Percentiles rank a stretch among this genome's conserved stretches.
Evolutionary conservation across 2,113 vertebrate species (phyloP).

Genomic region (Daphoenositta chrysoptera): DNA sequence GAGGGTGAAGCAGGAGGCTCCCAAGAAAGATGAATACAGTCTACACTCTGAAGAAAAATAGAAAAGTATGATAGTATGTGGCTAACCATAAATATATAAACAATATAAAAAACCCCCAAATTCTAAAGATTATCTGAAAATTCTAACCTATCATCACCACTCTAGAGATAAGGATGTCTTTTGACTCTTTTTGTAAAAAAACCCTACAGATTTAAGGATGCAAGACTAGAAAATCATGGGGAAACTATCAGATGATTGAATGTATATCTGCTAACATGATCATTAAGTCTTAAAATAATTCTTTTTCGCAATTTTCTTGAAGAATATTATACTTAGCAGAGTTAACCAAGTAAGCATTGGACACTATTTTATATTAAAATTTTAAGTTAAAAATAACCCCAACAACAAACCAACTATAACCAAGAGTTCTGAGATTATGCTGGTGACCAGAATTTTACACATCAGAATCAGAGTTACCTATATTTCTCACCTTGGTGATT

Average conservation of each 20-base stretch:
- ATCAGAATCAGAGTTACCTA: neutral
- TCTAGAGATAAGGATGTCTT: neutral
- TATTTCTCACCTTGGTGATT: conserved; percentile 87
- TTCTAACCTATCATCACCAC: neutral
- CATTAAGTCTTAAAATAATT: neutral
- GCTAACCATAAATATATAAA: neutral
- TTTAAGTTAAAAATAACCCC: neutral
- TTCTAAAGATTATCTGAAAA: neutral
- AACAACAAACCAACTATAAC: neutral
- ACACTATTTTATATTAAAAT: neutral
- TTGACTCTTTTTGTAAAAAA: neutral
- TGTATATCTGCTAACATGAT: neutral
- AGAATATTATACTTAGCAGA: neutral
- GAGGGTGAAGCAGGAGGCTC: conserved; percentile 91
- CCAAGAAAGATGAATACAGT: conserved; percentile 95
- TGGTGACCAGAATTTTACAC: neutral
- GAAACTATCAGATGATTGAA: neutral
- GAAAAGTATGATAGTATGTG: neutral
- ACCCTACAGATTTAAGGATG: neutral
- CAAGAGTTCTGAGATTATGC: neutral
- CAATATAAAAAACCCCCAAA: accelerated
- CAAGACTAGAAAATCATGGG: neutral
- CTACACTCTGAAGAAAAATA: conserved; percentile 76
- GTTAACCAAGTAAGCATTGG: neutral
- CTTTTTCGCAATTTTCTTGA: neutral